These are phyloP conservation scores for Serranus cabrilla DNA, from an alignment of 2,797 vertebrate genomes.

Conservation along the genomic window DNA sequence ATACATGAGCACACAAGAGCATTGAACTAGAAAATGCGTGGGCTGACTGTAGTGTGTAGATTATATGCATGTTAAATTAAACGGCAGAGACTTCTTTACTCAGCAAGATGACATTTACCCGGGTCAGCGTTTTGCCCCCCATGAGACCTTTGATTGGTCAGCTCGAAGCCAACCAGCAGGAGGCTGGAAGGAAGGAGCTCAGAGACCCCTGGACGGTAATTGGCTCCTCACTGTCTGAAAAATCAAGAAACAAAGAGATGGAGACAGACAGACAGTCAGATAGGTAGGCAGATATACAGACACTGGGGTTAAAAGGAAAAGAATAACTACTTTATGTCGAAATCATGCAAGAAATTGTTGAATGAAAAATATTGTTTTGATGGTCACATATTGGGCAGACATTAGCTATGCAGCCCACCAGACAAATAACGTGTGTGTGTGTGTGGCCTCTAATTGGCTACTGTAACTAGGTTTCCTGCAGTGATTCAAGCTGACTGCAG, in stretches of 20 bases:
- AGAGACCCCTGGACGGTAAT: conserved; percentile 49
- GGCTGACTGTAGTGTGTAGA: not conserved
- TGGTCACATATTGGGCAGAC: conserved; percentile 39
- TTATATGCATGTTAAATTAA: conserved; percentile 23
- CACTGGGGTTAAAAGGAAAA: not conserved
- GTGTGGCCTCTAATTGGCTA: conserved; percentile 71
- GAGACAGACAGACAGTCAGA: not conserved
- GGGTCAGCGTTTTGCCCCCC: conserved; percentile 41
- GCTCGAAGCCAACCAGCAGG: conserved; percentile 55
- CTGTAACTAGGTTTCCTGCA: conserved; percentile 67
- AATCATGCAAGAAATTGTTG: conserved; percentile 28
- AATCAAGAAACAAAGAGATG: conserved; percentile 24
- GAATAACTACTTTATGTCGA: conserved; percentile 18
- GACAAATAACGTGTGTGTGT: conserved; percentile 21
- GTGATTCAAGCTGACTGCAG: conserved; percentile 58
- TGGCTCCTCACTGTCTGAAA: conserved; percentile 53
- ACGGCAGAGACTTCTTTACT: conserved; percentile 6
- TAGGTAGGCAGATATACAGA: not conserved
- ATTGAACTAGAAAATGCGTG: not conserved
- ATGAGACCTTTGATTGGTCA: conserved; percentile 60
- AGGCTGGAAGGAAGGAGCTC: conserved; percentile 38
- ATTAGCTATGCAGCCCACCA: conserved; percentile 15
- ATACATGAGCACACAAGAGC: not conserved
- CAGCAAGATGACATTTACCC: conserved; percentile 50
- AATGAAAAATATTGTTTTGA: conserved; percentile 51